These are phyloP conservation scores for Penaeus chinensis DNA, from an alignment of 1,140 invertebrate species.

Conservation along the genomic window DNA sequence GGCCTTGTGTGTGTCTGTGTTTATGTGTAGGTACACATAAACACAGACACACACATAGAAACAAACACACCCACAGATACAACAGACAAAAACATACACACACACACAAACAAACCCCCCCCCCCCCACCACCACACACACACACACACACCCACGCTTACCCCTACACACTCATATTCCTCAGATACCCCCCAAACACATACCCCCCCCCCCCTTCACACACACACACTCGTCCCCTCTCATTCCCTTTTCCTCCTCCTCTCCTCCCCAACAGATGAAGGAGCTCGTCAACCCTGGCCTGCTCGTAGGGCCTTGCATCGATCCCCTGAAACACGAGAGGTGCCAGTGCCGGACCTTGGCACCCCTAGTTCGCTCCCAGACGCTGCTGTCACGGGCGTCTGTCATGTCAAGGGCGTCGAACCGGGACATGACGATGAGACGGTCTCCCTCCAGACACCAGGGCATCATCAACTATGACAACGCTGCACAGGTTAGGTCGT, in stretches of 20 bases:
- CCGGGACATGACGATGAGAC: not conserved
- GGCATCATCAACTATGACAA: conserved; percentile 29
- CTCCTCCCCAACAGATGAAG: conserved; percentile 11
- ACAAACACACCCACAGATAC: too few species aligned
- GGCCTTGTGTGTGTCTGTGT: too few species aligned
- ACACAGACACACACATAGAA: too few species aligned
- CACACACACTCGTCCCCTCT: not conserved
- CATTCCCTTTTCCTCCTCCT: not conserved
- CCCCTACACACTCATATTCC: too few species aligned
- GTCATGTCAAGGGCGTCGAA: conserved; percentile 29
- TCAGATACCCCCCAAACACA: not conserved
- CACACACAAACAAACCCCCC: too few species aligned
- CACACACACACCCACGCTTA: too few species aligned
- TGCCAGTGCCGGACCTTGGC: conserved; percentile 52
- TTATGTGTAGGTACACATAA: too few species aligned
- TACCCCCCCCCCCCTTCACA: not conserved
- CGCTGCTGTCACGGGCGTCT: conserved; percentile 32
- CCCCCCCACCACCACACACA: too few species aligned
- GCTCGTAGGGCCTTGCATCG: conserved; percentile 31
- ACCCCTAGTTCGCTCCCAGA: conserved; percentile 36
- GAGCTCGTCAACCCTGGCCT: conserved; percentile 29
- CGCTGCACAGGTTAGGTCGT: conserved; percentile 15
- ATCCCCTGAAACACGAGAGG: conserved; percentile 54
- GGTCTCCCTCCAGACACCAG: conserved; percentile 30
- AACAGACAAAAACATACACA: too few species aligned